phyloP scores from a whole-genome alignment of 2,888 invertebrate species.

The Protonemura montana region DNA sequence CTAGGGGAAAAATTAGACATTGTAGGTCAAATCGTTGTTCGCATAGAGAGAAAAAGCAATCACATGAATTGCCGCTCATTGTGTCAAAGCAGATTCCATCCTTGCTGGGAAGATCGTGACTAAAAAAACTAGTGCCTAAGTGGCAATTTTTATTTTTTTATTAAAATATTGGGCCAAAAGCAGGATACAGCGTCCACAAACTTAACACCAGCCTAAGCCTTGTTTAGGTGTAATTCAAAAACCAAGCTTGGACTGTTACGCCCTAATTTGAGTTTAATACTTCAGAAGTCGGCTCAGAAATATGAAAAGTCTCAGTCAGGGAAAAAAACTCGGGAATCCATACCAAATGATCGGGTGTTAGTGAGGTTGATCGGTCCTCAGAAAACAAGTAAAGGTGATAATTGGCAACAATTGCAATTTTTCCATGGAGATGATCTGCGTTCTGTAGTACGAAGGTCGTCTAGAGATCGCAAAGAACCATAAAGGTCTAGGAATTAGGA shows the following conservation, averaged over 20 bases:
- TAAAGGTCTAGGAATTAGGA: too few species aligned
- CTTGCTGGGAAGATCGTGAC: not conserved
- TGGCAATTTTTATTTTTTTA: not conserved
- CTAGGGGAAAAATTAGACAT: conserved; percentile 1
- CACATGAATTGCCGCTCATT: not conserved
- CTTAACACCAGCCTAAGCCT: not conserved
- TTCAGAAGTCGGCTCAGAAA: not conserved
- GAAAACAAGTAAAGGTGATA: too few species aligned
- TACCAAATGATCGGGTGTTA: too few species aligned
- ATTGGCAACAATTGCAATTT: too few species aligned
- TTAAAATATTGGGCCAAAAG: not conserved
- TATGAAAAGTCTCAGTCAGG: too few species aligned
- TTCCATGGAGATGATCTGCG: too few species aligned
- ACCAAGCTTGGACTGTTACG: not conserved
- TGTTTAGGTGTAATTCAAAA: not conserved
- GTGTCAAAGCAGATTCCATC: not conserved
- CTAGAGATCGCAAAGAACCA: too few species aligned
- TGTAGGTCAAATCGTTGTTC: not conserved
- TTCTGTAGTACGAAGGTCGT: too few species aligned
- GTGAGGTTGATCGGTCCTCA: too few species aligned
- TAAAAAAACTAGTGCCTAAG: not conserved
- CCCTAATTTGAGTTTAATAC: not conserved
- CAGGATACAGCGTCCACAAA: not conserved
- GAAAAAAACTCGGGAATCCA: too few species aligned
- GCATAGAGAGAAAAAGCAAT: not conserved